These are phyloP conservation scores for Sebastes trivittatus DNA, from an alignment of 2,797 vertebrate genomes.

Conservation along the genomic window DNA sequence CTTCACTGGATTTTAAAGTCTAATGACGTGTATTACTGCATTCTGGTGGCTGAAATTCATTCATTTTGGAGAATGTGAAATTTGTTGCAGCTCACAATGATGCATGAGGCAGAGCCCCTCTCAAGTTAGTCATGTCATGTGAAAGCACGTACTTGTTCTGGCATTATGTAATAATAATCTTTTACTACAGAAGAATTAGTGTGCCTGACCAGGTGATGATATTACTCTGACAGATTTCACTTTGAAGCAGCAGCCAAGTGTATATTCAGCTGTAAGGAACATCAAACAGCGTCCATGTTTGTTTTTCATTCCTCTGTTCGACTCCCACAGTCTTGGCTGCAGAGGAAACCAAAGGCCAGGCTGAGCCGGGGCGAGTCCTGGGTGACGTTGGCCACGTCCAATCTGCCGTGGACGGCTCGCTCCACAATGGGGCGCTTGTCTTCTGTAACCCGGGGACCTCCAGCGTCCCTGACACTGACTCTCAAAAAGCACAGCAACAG, in stretches of 20 bases:
- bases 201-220: neutral
- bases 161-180: neutral
- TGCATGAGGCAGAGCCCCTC: neutral
- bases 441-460: slow-evolving; percentile 73
- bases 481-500: neutral
- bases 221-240: neutral
- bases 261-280: slow-evolving; percentile 62
- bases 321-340: slow-evolving; percentile 49
- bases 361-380: slow-evolving; percentile 16
- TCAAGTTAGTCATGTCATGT: neutral
- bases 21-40: neutral
- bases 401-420: slow-evolving; percentile 4
- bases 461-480: slow-evolving; percentile 34
- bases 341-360: slow-evolving; percentile 19
- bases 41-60: neutral
- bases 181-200: neutral
- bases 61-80: neutral
- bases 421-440: slow-evolving; percentile 55
- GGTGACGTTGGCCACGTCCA: neutral
- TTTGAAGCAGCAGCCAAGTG: slow-evolving; percentile 44
- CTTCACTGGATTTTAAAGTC: neutral
- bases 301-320: slow-evolving; percentile 62
- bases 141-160: neutral
- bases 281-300: slow-evolving; percentile 41
- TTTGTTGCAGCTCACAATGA: neutral